Conservation (phyloP, 2,888 invertebrate species). For the Drosophila monieri region DNA sequence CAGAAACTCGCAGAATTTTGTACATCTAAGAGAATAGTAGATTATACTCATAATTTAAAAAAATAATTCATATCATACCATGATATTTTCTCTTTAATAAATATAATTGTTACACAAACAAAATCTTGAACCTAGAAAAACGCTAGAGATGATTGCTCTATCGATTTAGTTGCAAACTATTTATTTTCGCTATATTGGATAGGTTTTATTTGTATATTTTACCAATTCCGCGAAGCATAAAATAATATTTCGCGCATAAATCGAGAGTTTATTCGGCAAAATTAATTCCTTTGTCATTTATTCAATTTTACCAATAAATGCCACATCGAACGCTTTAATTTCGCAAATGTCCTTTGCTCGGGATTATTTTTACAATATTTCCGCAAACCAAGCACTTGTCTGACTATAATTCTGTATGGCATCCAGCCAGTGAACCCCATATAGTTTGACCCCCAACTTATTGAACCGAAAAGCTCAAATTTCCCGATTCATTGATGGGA, state of each 20-base stretch:
- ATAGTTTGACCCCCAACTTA: slow-evolving; percentile 22
- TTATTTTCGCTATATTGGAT: background rate
- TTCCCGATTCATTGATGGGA: slow-evolving; percentile 19
- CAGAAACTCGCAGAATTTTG: too few species aligned
- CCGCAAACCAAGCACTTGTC: background rate
- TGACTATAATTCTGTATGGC: slow-evolving; percentile 3
- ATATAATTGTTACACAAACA: too few species aligned
- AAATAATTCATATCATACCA: too few species aligned
- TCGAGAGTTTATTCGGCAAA: background rate
- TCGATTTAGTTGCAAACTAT: background rate
- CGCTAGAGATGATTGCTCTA: background rate
- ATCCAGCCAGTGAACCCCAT: slow-evolving; percentile 1
- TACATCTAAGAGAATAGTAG: too few species aligned
- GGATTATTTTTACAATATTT: background rate
- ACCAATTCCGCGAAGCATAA: background rate
- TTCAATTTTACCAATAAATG: background rate
- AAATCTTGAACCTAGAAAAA: too few species aligned
- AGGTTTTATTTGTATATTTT: background rate
- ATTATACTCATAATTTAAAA: too few species aligned
- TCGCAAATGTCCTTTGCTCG: background rate
- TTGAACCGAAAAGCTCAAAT: slow-evolving; percentile 17
- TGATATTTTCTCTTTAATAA: too few species aligned
- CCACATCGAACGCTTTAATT: background rate
- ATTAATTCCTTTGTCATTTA: slow-evolving; percentile 1
- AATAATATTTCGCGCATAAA: background rate